Conservation (phyloP, 2,113 vertebrate species). For the Rhinopomastus cyanomelas region DNA sequence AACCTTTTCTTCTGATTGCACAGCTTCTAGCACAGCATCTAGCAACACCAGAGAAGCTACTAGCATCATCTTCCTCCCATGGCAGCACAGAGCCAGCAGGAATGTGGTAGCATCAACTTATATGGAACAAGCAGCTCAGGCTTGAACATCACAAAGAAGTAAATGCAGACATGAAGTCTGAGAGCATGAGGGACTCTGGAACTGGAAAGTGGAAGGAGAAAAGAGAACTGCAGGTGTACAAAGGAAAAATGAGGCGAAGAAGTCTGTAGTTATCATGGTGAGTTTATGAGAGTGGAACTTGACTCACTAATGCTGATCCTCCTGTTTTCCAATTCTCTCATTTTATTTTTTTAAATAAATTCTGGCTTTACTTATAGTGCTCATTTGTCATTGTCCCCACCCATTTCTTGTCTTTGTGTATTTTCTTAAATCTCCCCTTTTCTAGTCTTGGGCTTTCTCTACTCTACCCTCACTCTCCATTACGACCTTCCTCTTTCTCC, state of each 20-base stretch:
- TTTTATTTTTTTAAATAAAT: not conserved
- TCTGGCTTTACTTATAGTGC: not conserved
- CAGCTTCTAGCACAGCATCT: not conserved
- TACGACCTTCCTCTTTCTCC: not conserved
- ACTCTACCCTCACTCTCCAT: not conserved
- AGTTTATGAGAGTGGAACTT: not conserved
- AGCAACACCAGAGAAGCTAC: not conserved
- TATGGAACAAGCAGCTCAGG: not conserved
- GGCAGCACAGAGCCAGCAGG: not conserved
- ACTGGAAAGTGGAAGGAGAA: not conserved
- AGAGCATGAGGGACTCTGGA: not conserved
- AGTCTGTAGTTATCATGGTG: accelerated
- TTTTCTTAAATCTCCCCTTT: not conserved
- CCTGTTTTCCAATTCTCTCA: not conserved
- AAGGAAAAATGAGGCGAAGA: not conserved
- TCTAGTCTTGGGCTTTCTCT: not conserved
- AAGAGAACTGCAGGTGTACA: not conserved
- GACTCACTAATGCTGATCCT: not conserved
- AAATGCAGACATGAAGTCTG: accelerated
- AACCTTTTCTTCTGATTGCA: not conserved
- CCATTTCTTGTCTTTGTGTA: not conserved
- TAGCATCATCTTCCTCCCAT: accelerated
- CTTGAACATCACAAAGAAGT: not conserved
- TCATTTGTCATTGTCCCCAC: not conserved
- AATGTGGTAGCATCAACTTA: not conserved